Percentiles rank a stretch among this genome's conserved stretches.
These are phyloP conservation scores for Oncorhynchus gorbuscha DNA, from an alignment of 2,113 vertebrate genomes.

Conservation along the genomic window DNA sequence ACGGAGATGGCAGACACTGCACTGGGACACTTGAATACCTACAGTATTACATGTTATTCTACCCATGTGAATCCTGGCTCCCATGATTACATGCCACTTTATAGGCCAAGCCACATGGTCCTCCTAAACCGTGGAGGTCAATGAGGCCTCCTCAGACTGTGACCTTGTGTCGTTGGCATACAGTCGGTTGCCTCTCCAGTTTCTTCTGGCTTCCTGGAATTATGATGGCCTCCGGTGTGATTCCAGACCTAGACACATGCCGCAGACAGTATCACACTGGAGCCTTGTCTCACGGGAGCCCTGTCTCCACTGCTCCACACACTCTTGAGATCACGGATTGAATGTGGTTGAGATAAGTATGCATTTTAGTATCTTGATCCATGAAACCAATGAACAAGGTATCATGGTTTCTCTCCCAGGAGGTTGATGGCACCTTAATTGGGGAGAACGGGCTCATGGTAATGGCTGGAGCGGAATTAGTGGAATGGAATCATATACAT, in stretches of 20 bases:
- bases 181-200: background rate
- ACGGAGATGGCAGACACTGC: background rate
- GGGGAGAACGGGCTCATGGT: too few species aligned
- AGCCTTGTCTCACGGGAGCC: background rate
- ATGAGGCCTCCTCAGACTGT: background rate
- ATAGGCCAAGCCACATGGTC: background rate
- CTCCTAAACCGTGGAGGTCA: background rate
- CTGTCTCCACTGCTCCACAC: background rate
- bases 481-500: too few species aligned
- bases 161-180: background rate
- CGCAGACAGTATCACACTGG: background rate
- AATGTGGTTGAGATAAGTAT: too few species aligned
- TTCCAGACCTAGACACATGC: background rate
- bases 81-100: background rate
- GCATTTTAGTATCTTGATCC: too few species aligned
- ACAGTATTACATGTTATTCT: background rate
- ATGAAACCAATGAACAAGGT: too few species aligned
- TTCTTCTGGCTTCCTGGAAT: background rate
- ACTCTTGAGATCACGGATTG: too few species aligned
- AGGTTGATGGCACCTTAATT: too few species aligned
- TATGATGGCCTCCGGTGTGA: background rate
- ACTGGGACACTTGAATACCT: background rate
- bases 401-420: too few species aligned
- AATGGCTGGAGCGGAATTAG: too few species aligned
- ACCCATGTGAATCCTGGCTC: background rate